phyloP scores from a whole-genome alignment of 2,888 invertebrate species.

The Byasa hedistus region DNA sequence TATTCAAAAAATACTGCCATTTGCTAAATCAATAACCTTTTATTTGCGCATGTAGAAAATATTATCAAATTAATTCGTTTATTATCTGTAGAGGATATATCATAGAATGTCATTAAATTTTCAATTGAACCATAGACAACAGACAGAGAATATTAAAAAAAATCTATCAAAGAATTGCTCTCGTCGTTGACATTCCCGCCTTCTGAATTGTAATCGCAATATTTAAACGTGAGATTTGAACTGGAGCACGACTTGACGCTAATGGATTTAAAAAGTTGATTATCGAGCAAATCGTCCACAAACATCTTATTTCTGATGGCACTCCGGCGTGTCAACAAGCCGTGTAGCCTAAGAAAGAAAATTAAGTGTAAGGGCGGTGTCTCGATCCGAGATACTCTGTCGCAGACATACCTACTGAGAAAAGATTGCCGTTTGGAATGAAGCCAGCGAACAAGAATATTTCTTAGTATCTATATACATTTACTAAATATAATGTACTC shows the following conservation, averaged over 20 bases:
- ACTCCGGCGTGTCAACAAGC: conserved; percentile 53
- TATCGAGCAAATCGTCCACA: conserved; percentile 54
- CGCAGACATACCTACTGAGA: background rate
- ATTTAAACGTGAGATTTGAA: conserved; percentile 37
- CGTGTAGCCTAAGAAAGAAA: conserved; percentile 24
- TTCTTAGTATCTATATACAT: too few species aligned
- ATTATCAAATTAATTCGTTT: too few species aligned
- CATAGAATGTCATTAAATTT: too few species aligned
- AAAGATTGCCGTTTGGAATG: conserved; percentile 10
- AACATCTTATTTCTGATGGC: conserved; percentile 51
- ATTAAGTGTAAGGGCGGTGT: conserved; percentile 25
- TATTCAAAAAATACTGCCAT: too few species aligned
- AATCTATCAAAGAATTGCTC: background rate
- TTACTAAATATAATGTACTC: too few species aligned
- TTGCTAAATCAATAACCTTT: too few species aligned
- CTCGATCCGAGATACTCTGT: conserved; percentile 1
- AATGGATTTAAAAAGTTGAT: conserved; percentile 63
- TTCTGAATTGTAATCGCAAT: background rate
- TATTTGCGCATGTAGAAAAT: too few species aligned
- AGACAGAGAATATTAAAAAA: too few species aligned
- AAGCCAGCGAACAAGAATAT: conserved; percentile 1
- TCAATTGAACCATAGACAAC: too few species aligned
- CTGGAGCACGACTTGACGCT: conserved; percentile 37
- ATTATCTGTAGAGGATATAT: too few species aligned
- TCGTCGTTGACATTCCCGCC: background rate